Evolutionary conservation across 2,113 vertebrate genomes (phyloP).

Genomic region (human): GRCh38 chr22:30571001-30571500

Average conservation of each 20-base stretch:
- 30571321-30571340: neutral
- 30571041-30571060: neutral
- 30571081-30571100: neutral
- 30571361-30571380: neutral
- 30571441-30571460: neutral
- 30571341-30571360: neutral
- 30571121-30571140: neutral
- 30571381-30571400: neutral
- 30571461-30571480: neutral
- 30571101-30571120: neutral
- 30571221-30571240: neutral
- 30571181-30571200: neutral
- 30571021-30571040: neutral
- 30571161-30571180: neutral
- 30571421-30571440: neutral
- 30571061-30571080: conserved; percentile 1
- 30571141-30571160: neutral
- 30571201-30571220: neutral
- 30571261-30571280: neutral
- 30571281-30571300: neutral
- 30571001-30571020: neutral
- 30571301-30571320: neutral
- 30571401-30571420: neutral
- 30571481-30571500: neutral
- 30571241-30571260: neutral